A percentile compares a stretch with the other conserved stretches of the same genome.
phyloP scores from a whole-genome alignment of 2,888 invertebrate genomes.

The Melipona beecheii region DNA sequence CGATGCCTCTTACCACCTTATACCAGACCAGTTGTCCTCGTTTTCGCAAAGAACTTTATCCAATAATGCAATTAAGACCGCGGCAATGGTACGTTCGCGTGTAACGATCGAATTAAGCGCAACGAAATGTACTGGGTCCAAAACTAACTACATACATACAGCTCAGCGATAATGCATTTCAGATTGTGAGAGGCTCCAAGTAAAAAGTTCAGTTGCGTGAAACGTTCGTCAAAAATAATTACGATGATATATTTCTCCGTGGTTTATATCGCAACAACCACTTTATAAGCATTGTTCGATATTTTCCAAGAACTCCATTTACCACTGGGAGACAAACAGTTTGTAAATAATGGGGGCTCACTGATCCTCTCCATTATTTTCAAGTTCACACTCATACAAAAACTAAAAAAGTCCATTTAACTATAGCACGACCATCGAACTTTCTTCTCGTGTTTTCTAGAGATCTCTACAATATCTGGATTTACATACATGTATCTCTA shows the following conservation, averaged over 20 bases:
- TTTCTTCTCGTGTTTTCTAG: background rate
- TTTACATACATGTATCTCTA: too few relatives aligned
- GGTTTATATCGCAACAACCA: background rate
- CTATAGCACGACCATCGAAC: background rate
- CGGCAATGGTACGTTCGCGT: slow-evolving; percentile 37
- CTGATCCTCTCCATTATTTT: background rate
- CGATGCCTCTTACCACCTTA: slow-evolving; percentile 32
- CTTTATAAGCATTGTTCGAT: background rate
- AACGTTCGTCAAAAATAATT: background rate
- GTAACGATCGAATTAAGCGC: slow-evolving; percentile 48
- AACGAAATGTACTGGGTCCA: background rate
- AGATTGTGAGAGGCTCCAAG: background rate
- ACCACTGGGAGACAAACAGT: background rate
- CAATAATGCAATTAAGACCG: slow-evolving; percentile 61
- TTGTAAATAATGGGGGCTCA: background rate
- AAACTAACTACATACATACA: background rate
- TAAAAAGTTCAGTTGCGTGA: background rate
- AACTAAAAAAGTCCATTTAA: background rate
- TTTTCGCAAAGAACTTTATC: slow-evolving; percentile 57
- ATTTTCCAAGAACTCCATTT: background rate
- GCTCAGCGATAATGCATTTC: background rate
- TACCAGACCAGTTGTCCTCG: slow-evolving; percentile 43
- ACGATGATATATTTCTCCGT: background rate
- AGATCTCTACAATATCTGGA: background rate
- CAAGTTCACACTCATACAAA: background rate